Conservation (phyloP, 2,888 invertebrate species). For the Pseudanteris insignis region DNA sequence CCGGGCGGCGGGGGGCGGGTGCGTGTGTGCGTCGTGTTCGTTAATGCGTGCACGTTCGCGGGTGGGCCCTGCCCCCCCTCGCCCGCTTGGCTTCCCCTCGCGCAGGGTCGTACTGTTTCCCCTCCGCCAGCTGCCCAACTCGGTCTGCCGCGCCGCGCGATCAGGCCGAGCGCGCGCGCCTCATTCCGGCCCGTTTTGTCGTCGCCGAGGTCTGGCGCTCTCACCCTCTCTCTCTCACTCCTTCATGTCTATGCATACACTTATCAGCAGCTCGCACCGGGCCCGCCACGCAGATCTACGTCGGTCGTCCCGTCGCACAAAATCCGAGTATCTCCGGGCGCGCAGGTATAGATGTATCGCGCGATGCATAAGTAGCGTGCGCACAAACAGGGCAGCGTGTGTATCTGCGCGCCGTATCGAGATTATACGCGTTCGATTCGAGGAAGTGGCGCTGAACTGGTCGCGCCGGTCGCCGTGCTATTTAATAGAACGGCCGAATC, state of each 20-base stretch:
- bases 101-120: too few relatives aligned
- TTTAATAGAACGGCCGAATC: too few relatives aligned
- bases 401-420: slow-evolving; percentile 36
- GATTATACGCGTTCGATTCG: slow-evolving; percentile 33
- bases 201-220: too few relatives aligned
- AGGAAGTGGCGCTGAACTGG: too few relatives aligned
- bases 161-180: too few relatives aligned
- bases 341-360: slow-evolving; percentile 33
- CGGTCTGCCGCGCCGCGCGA: too few relatives aligned
- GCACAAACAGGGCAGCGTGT: slow-evolving; percentile 19
- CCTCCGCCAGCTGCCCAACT: too few relatives aligned
- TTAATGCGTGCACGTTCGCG: slow-evolving; percentile 42
- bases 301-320: slow-evolving; percentile 29
- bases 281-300: slow-evolving; percentile 19
- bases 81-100: too few relatives aligned
- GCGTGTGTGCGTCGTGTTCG: slow-evolving; percentile 44
- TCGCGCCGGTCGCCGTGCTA: too few relatives aligned
- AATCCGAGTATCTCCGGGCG: slow-evolving; percentile 37
- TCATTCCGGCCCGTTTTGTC: too few relatives aligned
- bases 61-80: slow-evolving; percentile 40
- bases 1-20: too few relatives aligned
- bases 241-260: slow-evolving; percentile 35
- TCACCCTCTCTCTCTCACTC: slow-evolving; percentile 28
- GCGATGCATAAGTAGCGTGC: slow-evolving; percentile 38
- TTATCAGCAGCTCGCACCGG: slow-evolving; percentile 28